Evolutionary conservation across 1,140 invertebrate species (phyloP), one percentile per base, ranked within the genome.

Genomic region (Drosophila ananassae): DNA sequence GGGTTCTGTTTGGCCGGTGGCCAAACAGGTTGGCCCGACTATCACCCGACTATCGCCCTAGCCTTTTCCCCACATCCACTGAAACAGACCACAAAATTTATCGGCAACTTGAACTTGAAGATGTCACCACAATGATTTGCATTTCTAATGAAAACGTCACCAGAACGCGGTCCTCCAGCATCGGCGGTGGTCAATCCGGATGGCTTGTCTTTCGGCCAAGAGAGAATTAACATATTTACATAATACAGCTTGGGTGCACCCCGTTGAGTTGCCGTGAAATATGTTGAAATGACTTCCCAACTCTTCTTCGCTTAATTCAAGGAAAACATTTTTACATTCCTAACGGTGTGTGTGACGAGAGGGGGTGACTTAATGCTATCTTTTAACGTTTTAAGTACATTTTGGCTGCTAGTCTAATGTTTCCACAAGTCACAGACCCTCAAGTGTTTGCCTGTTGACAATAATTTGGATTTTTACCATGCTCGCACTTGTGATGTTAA

Each of bases 51-150:
- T 71, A 17, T 17, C 17, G 77, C 64, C 64, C 64, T 72, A 66
- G 71, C 52, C 55, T 73, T 73, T 73, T 73, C 79, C 72, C 60
- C 22, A 21, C 25, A 59, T 8, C 41, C 41, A 17, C 41, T 21
- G 69, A 55, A 66, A 57, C 47, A 30, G 9, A 53, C 46, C 73
- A 73, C 46, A 51, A 74, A 82, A 87, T 87, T 87, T 58, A 85
- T 85, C 52, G 69, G 54, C 78, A 61, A 62, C 79, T 87, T 87
- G 82, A 85, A 85, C 83, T 85, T 85, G 82, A 87, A 82, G 61
- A 61, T 87, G 74, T 72, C 61, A 62, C 66, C 69, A 74, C 37
- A 25, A 39, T 80, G 44, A 85, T 85, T 85, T 87, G 74, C 82
- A 85, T 87, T 78, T 63, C 56, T 76, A 85, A 85, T 87, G 75